Percentiles rank a stretch among this genome's conserved stretches.
phyloP scores from a whole-genome alignment of 2,113 vertebrate species.

The Menura novaehollandiae region DNA sequence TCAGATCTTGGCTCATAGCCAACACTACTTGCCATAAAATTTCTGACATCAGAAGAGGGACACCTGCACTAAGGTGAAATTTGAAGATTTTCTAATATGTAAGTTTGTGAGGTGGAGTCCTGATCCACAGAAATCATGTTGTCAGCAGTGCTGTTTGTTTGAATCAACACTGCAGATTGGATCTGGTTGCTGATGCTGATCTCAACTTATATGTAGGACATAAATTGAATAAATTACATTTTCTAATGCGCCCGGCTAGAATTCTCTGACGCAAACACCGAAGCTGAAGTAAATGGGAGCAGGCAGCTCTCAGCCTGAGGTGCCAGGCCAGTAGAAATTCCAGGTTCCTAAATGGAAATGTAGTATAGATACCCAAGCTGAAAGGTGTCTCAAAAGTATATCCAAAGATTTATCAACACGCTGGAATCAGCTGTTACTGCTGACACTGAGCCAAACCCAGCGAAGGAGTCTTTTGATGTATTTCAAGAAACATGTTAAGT shows the following conservation, averaged over 20 bases:
- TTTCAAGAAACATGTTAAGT: not conserved
- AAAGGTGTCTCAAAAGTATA: not conserved
- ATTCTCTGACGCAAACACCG: not conserved
- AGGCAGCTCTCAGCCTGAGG: not conserved
- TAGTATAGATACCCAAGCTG: not conserved
- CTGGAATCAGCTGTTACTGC: not conserved
- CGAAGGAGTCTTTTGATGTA: not conserved
- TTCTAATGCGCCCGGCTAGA: not conserved
- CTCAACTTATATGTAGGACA: conserved; percentile 1
- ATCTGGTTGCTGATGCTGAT: not conserved
- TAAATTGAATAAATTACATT: conserved; percentile 2
- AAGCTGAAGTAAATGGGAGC: not conserved
- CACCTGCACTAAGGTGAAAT: not conserved
- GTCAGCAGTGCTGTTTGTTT: not conserved
- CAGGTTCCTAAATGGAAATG: not conserved
- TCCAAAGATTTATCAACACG: not conserved
- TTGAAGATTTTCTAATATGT: not conserved
- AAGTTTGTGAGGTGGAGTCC: not conserved
- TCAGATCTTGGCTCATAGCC: not conserved
- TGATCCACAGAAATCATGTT: not conserved
- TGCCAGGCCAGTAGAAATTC: not conserved
- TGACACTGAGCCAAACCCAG: not conserved
- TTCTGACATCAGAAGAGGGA: not conserved
- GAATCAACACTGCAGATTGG: not conserved
- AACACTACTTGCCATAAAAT: not conserved